Conservation (phyloP, 2,888 invertebrate genomes). For the Orthosia incerta region DNA sequence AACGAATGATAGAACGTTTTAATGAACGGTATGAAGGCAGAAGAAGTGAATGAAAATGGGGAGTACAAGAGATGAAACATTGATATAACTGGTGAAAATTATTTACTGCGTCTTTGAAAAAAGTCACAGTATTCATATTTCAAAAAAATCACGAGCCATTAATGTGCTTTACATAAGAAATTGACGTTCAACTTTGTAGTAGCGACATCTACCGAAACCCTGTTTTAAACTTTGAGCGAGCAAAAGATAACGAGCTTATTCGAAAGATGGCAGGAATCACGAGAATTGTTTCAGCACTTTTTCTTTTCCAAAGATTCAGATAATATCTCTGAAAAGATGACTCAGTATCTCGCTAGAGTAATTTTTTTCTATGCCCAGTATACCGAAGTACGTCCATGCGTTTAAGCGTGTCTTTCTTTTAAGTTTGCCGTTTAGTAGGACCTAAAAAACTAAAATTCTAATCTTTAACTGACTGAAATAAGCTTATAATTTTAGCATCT, state of each 20-base stretch:
- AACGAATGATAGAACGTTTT: background rate
- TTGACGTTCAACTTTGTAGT: too few relatives aligned
- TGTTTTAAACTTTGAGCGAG: background rate
- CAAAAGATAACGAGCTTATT: background rate
- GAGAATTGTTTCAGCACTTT: background rate
- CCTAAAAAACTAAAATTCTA: too few relatives aligned
- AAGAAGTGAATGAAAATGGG: background rate
- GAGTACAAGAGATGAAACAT: background rate
- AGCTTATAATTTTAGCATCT: too few relatives aligned
- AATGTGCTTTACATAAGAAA: background rate
- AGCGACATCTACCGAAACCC: conserved; percentile 23
- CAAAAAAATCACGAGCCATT: background rate
- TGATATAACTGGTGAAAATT: background rate
- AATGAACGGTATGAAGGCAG: background rate
- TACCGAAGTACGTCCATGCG: too few relatives aligned
- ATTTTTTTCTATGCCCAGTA: too few relatives aligned
- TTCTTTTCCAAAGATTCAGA: background rate
- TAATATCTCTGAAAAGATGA: background rate
- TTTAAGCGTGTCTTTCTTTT: too few relatives aligned
- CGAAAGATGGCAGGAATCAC: conserved; percentile 41
- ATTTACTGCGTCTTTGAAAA: too few relatives aligned
- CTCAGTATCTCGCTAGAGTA: too few relatives aligned
- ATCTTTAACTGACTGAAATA: too few relatives aligned
- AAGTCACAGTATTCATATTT: too few relatives aligned
- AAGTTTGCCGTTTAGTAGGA: too few relatives aligned